Evolutionary conservation across 1,140 invertebrate genomes (phyloP), one percentile per base, ranked within the genome.

Genomic region (Magallana angulata): DNA sequence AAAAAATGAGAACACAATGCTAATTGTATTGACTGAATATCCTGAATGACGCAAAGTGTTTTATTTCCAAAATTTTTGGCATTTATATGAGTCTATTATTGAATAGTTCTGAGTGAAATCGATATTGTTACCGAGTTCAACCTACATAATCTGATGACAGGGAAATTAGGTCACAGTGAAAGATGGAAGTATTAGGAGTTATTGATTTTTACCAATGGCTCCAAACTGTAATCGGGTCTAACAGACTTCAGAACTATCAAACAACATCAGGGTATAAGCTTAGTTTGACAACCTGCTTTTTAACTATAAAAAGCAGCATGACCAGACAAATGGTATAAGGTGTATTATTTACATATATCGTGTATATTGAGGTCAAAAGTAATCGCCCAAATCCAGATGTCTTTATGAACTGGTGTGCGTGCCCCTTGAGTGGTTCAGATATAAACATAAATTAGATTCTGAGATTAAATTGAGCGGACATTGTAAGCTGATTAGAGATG

Each of bases 121-220:
- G 7, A 64, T 64, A 64, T 76, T 12, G 9, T 76, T 24, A 11
- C 36, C 7, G 24, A 30, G 18, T 71, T 30, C 24, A 18, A 30
- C 36, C 68, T 76, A 76, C 18, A 76, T 76, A 12, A 76, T 76
- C 68, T 76, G 68, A 76, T 76, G 24, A 76, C 4, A 12, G 24
- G 24, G 24, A 76, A 76, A 76, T 30, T 76, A 30, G 68, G 68
- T 76, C 24, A 30, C 18, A 30, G 24, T 24, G 60, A n/a, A n/a
- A 62, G n/a, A 76, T 48, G 36, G 36, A 76, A 30, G 36, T 76
- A 76, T 30, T 30, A 30, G 36, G 24, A 30, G n/a, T 30, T 76
- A 76, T 76, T 36, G 68, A 76, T 76, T 76, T 30, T 36, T 48
- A 48, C 36, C 36, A 48, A 48, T 48, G 36, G 36, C 36, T 48